Base-by-base conservation (phyloP, 2,888 invertebrate species). In the Lycocerus yunnanus region DNA sequence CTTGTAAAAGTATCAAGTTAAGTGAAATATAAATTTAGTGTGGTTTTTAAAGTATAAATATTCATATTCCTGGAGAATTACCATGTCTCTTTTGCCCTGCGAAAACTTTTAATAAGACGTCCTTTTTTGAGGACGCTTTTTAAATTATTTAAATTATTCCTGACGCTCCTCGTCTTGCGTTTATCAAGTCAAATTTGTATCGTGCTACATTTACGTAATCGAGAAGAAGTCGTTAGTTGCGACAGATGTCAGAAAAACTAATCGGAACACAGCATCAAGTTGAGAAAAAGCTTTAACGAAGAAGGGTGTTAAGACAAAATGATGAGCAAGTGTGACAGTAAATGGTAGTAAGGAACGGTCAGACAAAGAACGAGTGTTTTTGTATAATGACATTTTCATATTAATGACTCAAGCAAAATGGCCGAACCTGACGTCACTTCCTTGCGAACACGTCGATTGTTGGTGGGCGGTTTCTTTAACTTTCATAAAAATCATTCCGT, bases 11-110 rank as follows among this genome's bases (percentile, higher is more conserved):
- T 83, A 83, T 82, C 83, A 82, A 82, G 81, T 81, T 83, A 84
- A 84, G 84, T 84, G 84, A 84, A 84, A 84, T 84, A 84, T 84
- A 83, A 82, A 84, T 84, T 82, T 83, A 82, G 78, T 76, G 77
- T 79, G 79, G 79, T 81, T 83, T 82, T 80, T 81, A 78, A 78
- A 73, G 76, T 75, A 83, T 83, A 84, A 83, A 84, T 84, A 84
- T 84, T 83, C 84, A 84, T 83, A 83, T 82, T 81, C 79, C 77
- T 74, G 78, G 81, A 80, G 79, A 79, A 80, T 80, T 79, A 72
- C 67, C 72, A 43, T 43, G 43, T 69, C 69, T 77, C 73, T 77
- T 74, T 77, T 68, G 63, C 74, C 58, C 66, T 73, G 73, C 65
- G 71, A 78, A 67, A 71, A 69, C 70, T 68, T 72, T 63, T 68